Percentiles rank a stretch among this genome's conserved stretches.
These are phyloP conservation scores for Cosmopolites sordidus DNA, from an alignment of 2,888 invertebrate genomes.

Conservation along the genomic window DNA sequence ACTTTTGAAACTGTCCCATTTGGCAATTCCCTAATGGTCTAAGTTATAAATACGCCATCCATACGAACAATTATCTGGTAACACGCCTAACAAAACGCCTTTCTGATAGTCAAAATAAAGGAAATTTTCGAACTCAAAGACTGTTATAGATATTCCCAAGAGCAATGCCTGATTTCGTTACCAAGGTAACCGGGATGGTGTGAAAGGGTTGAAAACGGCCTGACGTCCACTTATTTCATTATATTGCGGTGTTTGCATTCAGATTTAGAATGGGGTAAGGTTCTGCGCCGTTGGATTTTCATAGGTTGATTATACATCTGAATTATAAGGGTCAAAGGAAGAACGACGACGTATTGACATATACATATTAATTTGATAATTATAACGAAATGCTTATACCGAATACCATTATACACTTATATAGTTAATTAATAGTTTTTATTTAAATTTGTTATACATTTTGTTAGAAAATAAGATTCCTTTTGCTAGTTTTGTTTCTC, in stretches of 20 bases:
- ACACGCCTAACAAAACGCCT: background rate
- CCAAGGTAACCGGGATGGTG: slow-evolving; percentile 16
- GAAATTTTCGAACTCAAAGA: slow-evolving; percentile 7
- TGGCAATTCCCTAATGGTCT: too few relatives aligned
- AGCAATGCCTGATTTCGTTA: slow-evolving; percentile 20
- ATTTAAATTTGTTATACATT: too few relatives aligned
- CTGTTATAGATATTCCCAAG: slow-evolving; percentile 8
- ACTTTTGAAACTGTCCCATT: too few relatives aligned
- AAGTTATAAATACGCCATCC: background rate
- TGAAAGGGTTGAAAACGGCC: slow-evolving; percentile 20
- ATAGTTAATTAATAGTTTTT: too few relatives aligned
- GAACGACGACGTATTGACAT: background rate
- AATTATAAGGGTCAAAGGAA: slow-evolving; percentile 9
- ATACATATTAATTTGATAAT: slow-evolving; percentile 3
- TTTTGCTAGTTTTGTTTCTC: too few relatives aligned
- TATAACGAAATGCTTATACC: background rate
- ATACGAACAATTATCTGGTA: background rate
- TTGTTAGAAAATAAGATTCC: too few relatives aligned
- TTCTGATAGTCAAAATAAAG: slow-evolving; percentile 4
- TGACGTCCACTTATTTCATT: slow-evolving; percentile 22
- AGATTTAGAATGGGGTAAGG: slow-evolving; percentile 15
- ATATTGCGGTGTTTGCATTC: slow-evolving; percentile 20
- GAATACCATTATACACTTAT: too few relatives aligned
- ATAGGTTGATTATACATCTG: slow-evolving; percentile 7
- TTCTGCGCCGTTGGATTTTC: slow-evolving; percentile 8